Evolutionary conservation across 1,140 invertebrate genomes (phyloP), one percentile per base, ranked within the genome.

Genomic region (Nixonia krombeini): DNA sequence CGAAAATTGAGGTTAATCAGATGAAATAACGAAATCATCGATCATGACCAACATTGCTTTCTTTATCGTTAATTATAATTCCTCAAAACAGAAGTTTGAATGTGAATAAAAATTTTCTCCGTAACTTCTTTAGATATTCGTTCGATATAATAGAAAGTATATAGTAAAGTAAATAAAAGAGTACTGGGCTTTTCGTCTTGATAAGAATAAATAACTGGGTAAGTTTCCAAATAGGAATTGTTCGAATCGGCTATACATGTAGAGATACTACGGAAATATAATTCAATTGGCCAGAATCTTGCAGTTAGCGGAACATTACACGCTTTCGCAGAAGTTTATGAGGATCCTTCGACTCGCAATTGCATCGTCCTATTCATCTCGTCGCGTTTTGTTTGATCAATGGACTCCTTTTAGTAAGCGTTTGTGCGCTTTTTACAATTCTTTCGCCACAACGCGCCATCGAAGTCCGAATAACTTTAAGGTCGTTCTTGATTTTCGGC

Each of bases 201-300:
- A 41, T n/a, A 29, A 31, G 7, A n/a, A n/a, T n/a, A 50, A 50
- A 38, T 47, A 58, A 58, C 46, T 29, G 10, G 6, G 4, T 28
- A 31, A 58, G 45, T 58, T 58, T 58, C 28, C 42, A 44, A 40
- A 13, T 4, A 4, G 4, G 13, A 35, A 13, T 13, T 35, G 10
- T 17, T 17, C 7, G 7, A 33, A 0, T 18, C 47, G 18, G 33
- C 25, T 31, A 57, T 47, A 65, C 61, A 64, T 12, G 10, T 13
- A 35, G 7, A 13, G 7, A 13, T 13, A 13, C 7, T 10, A 42
- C 41, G 47, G 41, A 58, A 58, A 50, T 58, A 42, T 58, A 66
- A 53, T 66, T 53, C 62, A 66, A 58, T 66, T 44, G 12, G 25
- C 51, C 29, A 33, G 44, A 66, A 66, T 53, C 47, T 26, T 46